phyloP scores from a whole-genome alignment of 1,140 invertebrate genomes.

The Papilio helenus region DNA sequence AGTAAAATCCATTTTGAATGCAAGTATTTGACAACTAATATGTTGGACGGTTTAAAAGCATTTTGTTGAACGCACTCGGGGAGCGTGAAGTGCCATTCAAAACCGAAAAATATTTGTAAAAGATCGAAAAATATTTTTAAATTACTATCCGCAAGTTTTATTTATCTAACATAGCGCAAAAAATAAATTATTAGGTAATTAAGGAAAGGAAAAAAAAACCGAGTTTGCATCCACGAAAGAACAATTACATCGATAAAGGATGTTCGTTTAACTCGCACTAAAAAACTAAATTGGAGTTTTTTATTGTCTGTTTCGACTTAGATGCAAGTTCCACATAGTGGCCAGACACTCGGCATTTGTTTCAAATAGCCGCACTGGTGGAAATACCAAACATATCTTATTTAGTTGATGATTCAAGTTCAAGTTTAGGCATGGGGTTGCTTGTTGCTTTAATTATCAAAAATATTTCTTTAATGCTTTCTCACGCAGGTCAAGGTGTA shows the following conservation, averaged over 20 bases:
- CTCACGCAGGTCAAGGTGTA: not conserved
- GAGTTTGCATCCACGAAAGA: not conserved
- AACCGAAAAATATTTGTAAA: conserved; percentile 18
- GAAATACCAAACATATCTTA: too few relatives aligned
- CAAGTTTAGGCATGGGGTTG: too few relatives aligned
- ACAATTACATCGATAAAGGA: not conserved
- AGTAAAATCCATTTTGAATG: conserved; percentile 18
- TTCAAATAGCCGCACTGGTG: too few relatives aligned
- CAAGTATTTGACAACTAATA: conserved; percentile 23
- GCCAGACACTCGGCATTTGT: too few relatives aligned
- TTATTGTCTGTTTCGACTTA: not conserved
- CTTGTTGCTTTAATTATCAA: too few relatives aligned
- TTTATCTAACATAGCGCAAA: not conserved
- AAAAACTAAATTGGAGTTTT: not conserved
- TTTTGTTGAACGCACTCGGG: conserved; percentile 16
- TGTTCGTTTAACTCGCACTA: not conserved
- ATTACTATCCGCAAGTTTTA: not conserved
- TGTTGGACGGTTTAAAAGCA: conserved; percentile 19
- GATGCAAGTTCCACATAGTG: not conserved
- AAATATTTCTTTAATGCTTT: not conserved
- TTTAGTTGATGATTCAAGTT: too few relatives aligned
- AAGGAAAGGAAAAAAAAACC: not conserved
- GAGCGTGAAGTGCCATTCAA: not conserved
- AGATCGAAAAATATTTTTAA: conserved; percentile 6
- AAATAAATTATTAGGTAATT: not conserved